Base-by-base conservation (phyloP, 2,797 vertebrate genomes). In the Enteromius thamalakanensis region DNA sequence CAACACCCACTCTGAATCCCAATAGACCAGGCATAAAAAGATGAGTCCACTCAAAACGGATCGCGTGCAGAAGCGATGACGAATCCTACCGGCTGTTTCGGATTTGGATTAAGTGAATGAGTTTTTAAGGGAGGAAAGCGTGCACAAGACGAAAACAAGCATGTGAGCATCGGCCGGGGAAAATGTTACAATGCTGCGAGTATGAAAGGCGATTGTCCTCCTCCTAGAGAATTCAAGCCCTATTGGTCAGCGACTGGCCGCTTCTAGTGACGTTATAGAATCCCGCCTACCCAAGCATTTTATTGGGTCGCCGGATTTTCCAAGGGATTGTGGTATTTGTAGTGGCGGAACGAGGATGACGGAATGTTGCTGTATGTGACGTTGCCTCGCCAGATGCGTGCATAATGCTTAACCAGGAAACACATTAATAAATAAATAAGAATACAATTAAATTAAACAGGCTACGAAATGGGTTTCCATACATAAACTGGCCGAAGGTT, bases 1-100 rank as follows among this genome's bases (percentile, higher is more conserved):
- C 92, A 91, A 90, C 92, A 91, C 90, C 92, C 90, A 88, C 92
- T 85, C 86, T 84, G 86, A 79, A 75, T 76, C 29, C 81, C 83
- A 88, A 86, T 85, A 86, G 86, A 90, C 89, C 88, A 85, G 82
- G 86, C 68, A 91, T 88, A 64, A 86, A 91, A 14, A 75, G 62
- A 45, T 80, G 79, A 14, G 74, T 29, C 65, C 67, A 62, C 80
- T 67, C 12, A 71, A n/a, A 80, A 40, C 55, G 3, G 37, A 51
- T 55, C 32, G 72, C 1, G 53, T 34, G 15, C 60, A 58, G 76
- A 42, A 23, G 19, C 37, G 51, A 21, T 42, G 42, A 76, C 34
- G 53, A 45, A 55, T 17, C 19, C 34, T 60, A 4, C 32, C 4
- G 8, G 23, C 67, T 21, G 10, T 19, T 70, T 47, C 45, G 12